phyloP scores from a whole-genome alignment of 2,797 vertebrate genomes.

The Enteromius radiatus region DNA sequence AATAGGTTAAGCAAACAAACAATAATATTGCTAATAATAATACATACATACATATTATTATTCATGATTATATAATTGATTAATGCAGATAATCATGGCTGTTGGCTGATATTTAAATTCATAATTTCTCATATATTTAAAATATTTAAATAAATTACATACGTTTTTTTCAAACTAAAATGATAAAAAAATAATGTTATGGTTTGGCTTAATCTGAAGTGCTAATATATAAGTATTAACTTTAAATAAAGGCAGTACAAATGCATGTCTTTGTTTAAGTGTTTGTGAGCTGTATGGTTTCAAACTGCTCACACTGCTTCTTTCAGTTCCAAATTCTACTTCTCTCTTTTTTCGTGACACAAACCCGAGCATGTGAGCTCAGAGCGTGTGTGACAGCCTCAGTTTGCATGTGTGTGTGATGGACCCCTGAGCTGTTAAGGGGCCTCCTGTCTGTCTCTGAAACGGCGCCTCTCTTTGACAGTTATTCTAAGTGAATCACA shows the following conservation, averaged over 20 bases:
- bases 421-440: constrained; percentile 28
- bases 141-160: background rate
- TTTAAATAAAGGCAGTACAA: background rate
- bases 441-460: constrained; percentile 44
- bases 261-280: background rate
- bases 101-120: background rate
- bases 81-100: background rate
- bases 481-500: constrained; percentile 80
- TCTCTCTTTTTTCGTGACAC: constrained; percentile 60
- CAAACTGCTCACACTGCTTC: background rate
- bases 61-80: background rate
- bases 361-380: background rate
- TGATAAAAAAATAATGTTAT: background rate
- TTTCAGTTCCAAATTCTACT: constrained; percentile 52
- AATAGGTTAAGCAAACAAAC: background rate
- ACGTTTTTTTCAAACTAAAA: background rate
- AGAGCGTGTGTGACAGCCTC: constrained; percentile 18
- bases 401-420: constrained; percentile 8
- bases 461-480: constrained; percentile 68
- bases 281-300: background rate
- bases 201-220: background rate
- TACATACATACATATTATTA: background rate
- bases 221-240: background rate
- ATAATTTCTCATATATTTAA: background rate
- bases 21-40: background rate